A percentile compares a stretch with the other conserved stretches of the same genome.
These are phyloP conservation scores for Ptychobarbus kaznakovi DNA, from an alignment of 2,797 vertebrate species.

Conservation along the genomic window DNA sequence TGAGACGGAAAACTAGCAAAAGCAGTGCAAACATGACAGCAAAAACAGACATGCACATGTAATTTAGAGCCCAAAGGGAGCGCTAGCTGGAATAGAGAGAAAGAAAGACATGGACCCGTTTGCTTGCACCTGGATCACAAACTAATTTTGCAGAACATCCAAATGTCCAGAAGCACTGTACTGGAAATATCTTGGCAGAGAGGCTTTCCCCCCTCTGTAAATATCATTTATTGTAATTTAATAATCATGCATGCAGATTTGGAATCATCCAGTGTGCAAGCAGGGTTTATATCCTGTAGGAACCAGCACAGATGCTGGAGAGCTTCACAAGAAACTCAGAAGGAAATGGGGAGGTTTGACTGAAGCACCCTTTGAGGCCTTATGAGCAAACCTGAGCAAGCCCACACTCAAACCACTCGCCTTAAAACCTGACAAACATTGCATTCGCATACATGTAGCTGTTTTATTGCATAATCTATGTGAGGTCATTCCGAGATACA, in stretches of 20 bases:
- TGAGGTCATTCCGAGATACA: conserved; percentile 12
- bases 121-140: conserved; percentile 30
- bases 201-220: not conserved
- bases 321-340: not conserved
- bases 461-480: conserved; percentile 36
- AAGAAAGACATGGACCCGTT: conserved; percentile 39
- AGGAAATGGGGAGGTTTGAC: conserved; percentile 3
- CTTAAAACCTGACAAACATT: not conserved
- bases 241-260: conserved; percentile 1
- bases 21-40: conserved; percentile 25
- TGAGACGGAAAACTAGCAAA: conserved; percentile 33
- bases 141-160: conserved; percentile 15
- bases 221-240: conserved; percentile 7
- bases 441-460: not conserved
- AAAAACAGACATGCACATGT: conserved; percentile 26
- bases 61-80: conserved; percentile 4
- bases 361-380: conserved; percentile 75
- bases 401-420: conserved; percentile 34
- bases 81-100: not conserved
- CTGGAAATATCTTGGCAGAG: not conserved
- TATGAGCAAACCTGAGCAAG: conserved; percentile 71
- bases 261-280: conserved; percentile 22
- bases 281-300: conserved; percentile 36
- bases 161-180: conserved; percentile 7
- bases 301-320: conserved; percentile 34